Percentiles rank a stretch among this genome's conserved stretches.
These are phyloP conservation scores for Siniperca undulata DNA, from an alignment of 2,797 vertebrate genomes.

Conservation along the genomic window DNA sequence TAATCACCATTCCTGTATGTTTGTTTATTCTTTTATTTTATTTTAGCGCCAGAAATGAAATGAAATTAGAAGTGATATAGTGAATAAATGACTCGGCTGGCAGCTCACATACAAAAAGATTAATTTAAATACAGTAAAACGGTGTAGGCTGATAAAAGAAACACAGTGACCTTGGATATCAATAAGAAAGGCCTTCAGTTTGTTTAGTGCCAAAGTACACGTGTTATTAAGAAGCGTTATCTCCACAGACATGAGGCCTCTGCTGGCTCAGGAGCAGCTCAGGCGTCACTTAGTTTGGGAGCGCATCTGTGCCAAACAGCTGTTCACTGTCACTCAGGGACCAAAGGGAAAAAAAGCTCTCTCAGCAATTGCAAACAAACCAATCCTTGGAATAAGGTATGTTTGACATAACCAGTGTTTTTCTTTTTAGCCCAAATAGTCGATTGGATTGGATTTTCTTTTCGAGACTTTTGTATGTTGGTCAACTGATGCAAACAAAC, in stretches of 20 bases:
- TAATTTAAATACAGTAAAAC: background rate
- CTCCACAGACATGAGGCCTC: constrained; percentile 50
- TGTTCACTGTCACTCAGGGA: constrained; percentile 77
- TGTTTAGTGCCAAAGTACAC: constrained; percentile 72
- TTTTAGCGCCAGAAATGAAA: background rate
- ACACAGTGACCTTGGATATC: background rate
- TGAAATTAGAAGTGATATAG: background rate
- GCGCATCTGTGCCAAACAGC: constrained; percentile 77
- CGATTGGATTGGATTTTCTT: background rate
- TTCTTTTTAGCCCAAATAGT: background rate
- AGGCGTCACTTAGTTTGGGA: constrained; percentile 68
- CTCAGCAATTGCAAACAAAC: constrained; percentile 22
- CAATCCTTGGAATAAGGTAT: background rate
- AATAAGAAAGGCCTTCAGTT: constrained; percentile 17
- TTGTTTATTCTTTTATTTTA: background rate
- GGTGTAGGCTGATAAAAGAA: background rate
- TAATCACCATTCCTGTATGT: background rate
- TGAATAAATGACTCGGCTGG: background rate
- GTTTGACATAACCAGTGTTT: background rate
- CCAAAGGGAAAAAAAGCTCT: background rate
- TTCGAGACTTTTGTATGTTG: background rate
- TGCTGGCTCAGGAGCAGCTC: constrained; percentile 55
- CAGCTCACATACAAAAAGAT: background rate
- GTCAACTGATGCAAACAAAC: constrained; percentile 5
- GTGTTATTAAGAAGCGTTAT: constrained; percentile 61